These are phyloP conservation scores for Bacillus rossius DNA, from an alignment of 1,140 invertebrate species.

Conservation along the genomic window DNA sequence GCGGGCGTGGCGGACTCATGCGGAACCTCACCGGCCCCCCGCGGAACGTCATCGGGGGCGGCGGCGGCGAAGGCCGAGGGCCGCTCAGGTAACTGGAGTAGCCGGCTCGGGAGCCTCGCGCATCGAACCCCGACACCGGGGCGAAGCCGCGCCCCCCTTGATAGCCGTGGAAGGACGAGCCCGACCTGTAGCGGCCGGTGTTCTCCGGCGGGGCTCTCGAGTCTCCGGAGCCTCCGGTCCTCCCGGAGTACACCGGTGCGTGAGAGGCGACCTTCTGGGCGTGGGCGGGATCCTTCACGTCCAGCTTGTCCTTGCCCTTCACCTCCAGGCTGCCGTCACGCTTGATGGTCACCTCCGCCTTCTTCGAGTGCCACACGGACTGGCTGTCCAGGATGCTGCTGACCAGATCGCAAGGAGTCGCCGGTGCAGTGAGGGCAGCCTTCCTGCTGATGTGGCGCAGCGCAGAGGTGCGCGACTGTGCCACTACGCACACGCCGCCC, in stretches of 20 bases:
- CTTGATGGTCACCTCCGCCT: constrained; percentile 52
- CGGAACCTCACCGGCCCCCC: constrained; percentile 11
- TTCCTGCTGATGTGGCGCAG: constrained; percentile 1
- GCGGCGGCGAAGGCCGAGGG: background rate
- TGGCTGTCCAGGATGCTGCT: constrained; percentile 69
- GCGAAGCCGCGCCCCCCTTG: constrained; percentile 5
- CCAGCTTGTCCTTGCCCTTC: constrained; percentile 17
- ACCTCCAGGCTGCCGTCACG: constrained; percentile 52
- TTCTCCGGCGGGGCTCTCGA: constrained; percentile 22
- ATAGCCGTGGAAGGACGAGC: constrained; percentile 3
- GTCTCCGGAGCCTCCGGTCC: constrained; percentile 35
- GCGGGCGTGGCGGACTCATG: background rate
- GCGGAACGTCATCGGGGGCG: background rate
- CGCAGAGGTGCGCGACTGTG: background rate
- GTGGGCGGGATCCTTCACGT: background rate
- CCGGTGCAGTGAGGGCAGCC: constrained; percentile 1
- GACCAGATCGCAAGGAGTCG: constrained; percentile 50
- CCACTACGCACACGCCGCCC: background rate
- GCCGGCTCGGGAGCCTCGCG: constrained; percentile 6
- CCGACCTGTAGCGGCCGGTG: background rate
- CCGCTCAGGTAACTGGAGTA: constrained; percentile 4
- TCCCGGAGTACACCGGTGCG: constrained; percentile 55
- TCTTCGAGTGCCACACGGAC: constrained; percentile 63
- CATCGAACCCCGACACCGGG: constrained; percentile 5
- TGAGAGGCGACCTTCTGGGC: constrained; percentile 37